Percentiles rank a stretch among this genome's conserved stretches.
Evolutionary conservation across 2,888 invertebrate genomes (phyloP).

Genomic region (Aleiodes alternator): DNA sequence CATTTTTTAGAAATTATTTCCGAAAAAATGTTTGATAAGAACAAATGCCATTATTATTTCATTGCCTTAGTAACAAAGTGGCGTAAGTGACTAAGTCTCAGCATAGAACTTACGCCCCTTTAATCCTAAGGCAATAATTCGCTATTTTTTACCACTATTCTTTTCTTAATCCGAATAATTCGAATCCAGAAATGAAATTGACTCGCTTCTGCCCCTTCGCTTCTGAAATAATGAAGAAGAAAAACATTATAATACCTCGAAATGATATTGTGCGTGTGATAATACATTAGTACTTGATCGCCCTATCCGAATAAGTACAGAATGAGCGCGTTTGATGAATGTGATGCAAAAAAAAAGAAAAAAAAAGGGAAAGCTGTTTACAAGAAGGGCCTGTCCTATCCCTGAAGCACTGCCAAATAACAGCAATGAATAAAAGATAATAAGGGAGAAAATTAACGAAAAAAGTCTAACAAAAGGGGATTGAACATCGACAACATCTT

Average conservation of each 20-base stretch:
- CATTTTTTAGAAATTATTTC: too few relatives aligned
- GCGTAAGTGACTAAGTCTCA: too few relatives aligned
- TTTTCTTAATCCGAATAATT: too few relatives aligned
- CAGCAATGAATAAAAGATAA: not conserved
- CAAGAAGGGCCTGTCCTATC: conserved; percentile 5
- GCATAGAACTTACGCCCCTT: too few relatives aligned
- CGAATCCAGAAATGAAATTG: too few relatives aligned
- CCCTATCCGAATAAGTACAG: conserved; percentile 18
- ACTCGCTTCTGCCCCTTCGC: too few relatives aligned
- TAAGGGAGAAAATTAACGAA: not conserved
- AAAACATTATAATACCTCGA: not conserved
- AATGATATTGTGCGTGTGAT: conserved; percentile 16
- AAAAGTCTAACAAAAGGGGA: not conserved
- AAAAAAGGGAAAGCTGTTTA: not conserved
- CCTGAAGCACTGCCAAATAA: conserved; percentile 18
- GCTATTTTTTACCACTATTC: too few relatives aligned
- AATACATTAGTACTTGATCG: not conserved
- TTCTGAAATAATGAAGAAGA: too few relatives aligned
- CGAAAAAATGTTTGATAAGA: too few relatives aligned
- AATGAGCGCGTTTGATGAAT: not conserved
- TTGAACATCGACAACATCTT: conserved; percentile 1
- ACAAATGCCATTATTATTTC: too few relatives aligned
- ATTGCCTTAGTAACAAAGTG: too few relatives aligned
- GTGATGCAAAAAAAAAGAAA: not conserved
- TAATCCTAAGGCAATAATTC: too few relatives aligned